These are phyloP conservation scores for Aleiodes alternator DNA, from an alignment of 2,888 invertebrate genomes.

Conservation along the genomic window DNA sequence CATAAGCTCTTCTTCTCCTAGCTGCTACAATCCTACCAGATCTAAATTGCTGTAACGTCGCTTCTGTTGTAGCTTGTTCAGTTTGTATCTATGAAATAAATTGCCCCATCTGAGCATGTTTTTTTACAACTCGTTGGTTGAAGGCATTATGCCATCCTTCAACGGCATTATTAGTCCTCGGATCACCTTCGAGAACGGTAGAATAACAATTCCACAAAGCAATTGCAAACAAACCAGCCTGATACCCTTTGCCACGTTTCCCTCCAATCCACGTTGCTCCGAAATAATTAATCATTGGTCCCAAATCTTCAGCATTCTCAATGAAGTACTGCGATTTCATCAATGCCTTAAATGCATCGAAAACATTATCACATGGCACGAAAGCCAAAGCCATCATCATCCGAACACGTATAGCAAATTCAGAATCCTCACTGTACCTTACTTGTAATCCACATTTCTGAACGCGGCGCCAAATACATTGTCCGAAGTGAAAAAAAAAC, in stretches of 20 bases:
- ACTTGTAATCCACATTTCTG: slow-evolving; percentile 2
- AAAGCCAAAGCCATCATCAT: slow-evolving; percentile 1
- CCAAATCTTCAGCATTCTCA: background rate
- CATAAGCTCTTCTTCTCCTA: background rate
- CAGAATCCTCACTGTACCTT: background rate
- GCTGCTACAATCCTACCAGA: background rate
- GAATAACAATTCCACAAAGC: background rate
- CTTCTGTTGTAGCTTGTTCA: slow-evolving; percentile 1
- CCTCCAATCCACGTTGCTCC: background rate
- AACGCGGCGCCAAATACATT: slow-evolving; percentile 1
- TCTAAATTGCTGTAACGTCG: background rate
- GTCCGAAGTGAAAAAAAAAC: background rate
- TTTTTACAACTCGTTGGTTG: background rate
- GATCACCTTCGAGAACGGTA: background rate
- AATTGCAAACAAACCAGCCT: background rate
- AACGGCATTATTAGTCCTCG: background rate
- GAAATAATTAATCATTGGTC: background rate
- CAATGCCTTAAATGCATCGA: background rate
- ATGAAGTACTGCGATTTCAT: background rate
- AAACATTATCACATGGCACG: background rate
- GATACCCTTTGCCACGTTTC: background rate
- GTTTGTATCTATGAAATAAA: background rate
- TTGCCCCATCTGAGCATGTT: background rate
- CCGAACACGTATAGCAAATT: background rate
- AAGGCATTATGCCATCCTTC: background rate